Percentiles rank a stretch among this genome's conserved stretches.
Evolutionary conservation across 1,140 invertebrate genomes (phyloP).

Genomic region (Holotrichia oblita): DNA sequence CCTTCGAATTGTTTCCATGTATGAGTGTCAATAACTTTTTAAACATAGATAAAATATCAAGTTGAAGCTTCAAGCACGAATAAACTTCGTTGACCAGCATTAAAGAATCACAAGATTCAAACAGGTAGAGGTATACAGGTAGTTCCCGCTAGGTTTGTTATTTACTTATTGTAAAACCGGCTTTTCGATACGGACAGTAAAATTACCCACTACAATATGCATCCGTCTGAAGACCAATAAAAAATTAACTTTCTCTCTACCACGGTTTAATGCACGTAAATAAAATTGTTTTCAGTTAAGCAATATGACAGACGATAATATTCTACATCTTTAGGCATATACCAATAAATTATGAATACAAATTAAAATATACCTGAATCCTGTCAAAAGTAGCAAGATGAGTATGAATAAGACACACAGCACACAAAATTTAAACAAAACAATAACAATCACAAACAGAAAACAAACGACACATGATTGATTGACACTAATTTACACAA

Average conservation of each 20-base stretch:
- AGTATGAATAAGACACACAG: not conserved
- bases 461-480: conserved; percentile 6
- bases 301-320: not conserved
- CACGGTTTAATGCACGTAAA: not conserved
- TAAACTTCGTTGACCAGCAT: not conserved
- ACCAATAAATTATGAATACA: not conserved
- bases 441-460: conserved; percentile 24
- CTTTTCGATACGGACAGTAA: conserved; percentile 3
- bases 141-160: conserved; percentile 37
- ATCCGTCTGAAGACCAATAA: not conserved
- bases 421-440: conserved; percentile 15
- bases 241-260: conserved; percentile 38
- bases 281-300: not conserved
- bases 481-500: not conserved
- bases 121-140: conserved; percentile 38
- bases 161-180: conserved; percentile 39
- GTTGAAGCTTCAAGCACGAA: not conserved
- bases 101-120: conserved; percentile 35
- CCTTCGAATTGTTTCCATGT: conserved; percentile 14
- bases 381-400: not conserved
- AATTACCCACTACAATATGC: conserved; percentile 29
- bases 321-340: not conserved
- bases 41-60: not conserved
- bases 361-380: conserved; percentile 25
- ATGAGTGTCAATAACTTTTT: conserved; percentile 17